These are phyloP conservation scores for Aptenodytes patagonicus DNA, from an alignment of 2,113 vertebrate species.

Conservation along the genomic window DNA sequence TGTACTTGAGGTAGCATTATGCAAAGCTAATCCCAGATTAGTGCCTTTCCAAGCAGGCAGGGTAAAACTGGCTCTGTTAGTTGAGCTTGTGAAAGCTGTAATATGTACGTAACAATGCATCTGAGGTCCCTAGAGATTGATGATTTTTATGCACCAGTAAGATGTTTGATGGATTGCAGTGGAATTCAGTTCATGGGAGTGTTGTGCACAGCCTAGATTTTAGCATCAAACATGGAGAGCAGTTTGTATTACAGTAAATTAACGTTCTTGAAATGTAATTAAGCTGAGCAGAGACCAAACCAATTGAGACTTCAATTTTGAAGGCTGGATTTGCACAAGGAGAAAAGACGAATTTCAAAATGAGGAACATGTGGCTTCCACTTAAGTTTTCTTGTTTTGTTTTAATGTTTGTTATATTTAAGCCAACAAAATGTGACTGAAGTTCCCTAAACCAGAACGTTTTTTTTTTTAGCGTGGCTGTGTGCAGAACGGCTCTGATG, in stretches of 20 bases:
- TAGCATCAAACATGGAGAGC: not conserved
- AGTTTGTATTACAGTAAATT: not conserved
- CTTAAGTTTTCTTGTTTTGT: not conserved
- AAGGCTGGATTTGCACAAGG: not conserved
- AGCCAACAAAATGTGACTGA: not conserved
- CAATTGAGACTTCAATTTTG: not conserved
- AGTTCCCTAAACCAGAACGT: not conserved
- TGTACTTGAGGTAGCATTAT: not conserved
- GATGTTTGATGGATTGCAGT: not conserved
- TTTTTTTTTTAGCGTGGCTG: not conserved
- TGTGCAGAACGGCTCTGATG: not conserved
- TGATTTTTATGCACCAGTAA: not conserved
- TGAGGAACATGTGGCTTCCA: not conserved
- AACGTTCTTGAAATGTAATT: not conserved
- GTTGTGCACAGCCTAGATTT: not conserved
- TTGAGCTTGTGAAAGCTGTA: not conserved
- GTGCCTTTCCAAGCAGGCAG: not conserved
- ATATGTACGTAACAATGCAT: rapidly evolving
- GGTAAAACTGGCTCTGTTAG: not conserved
- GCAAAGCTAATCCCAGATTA: slow-evolving; percentile 51
- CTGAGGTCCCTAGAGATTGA: not conserved
- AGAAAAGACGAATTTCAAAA: not conserved
- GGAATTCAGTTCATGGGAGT: not conserved
- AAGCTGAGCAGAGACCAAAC: not conserved
- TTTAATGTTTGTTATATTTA: not conserved